These are phyloP conservation scores for Agrotis segetum DNA, from an alignment of 2,888 invertebrate genomes.

Conservation along the genomic window DNA sequence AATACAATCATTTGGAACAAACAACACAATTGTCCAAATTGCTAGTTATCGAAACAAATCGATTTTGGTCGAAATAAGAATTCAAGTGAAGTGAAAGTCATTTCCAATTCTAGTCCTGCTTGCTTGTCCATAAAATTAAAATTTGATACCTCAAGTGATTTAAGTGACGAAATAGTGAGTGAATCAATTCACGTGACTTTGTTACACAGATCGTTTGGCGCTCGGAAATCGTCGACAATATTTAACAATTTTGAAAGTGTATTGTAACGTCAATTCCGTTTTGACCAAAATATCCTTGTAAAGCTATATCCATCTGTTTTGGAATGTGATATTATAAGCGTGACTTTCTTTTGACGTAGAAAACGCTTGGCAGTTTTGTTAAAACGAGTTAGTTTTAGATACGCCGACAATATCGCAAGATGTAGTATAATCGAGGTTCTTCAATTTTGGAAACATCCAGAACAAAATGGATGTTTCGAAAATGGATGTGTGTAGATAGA, in stretches of 20 bases:
- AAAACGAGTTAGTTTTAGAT: constrained; percentile 76
- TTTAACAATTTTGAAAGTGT: too few relatives aligned
- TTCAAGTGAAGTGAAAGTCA: not conserved
- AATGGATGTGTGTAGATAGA: constrained; percentile 81
- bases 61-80: constrained; percentile 3
- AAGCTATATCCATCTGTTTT: constrained; percentile 39
- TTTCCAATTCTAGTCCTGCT: constrained; percentile 22
- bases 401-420: constrained; percentile 87
- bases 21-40: constrained; percentile 15
- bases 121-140: constrained; percentile 32
- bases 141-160: constrained; percentile 51
- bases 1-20: constrained; percentile 15
- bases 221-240: not conserved
- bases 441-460: constrained; percentile 66
- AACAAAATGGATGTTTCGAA: constrained; percentile 66
- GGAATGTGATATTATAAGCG: constrained; percentile 66
- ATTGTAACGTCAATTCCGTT: not conserved
- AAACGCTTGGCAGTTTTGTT: constrained; percentile 62
- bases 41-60: constrained; percentile 21
- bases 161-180: constrained; percentile 35
- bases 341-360: constrained; percentile 60
- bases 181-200: constrained; percentile 30
- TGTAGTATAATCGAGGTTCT: constrained; percentile 69
- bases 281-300: not conserved
- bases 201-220: not conserved